phyloP scores from a whole-genome alignment of 2,797 vertebrate genomes.

The Squalus acanthias region DNA sequence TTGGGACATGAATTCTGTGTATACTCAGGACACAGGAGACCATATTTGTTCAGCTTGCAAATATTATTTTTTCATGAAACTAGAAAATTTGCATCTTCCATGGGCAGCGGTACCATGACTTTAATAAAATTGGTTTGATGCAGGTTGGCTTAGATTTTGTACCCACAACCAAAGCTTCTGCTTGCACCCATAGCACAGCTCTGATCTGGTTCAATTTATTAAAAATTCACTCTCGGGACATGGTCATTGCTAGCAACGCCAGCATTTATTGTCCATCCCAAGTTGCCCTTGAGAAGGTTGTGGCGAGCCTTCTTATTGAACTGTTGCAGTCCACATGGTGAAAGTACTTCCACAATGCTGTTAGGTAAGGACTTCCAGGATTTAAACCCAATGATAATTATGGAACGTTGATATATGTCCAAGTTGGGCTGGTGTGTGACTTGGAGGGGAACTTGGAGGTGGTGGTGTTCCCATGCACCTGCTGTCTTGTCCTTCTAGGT shows the following conservation, averaged over 20 bases:
- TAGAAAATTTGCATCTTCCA: neutral
- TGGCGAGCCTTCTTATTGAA: neutral
- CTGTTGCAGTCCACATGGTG: neutral
- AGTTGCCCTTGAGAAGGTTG: neutral
- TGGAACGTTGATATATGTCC: neutral
- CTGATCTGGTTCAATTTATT: neutral
- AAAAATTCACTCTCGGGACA: neutral
- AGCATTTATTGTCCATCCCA: neutral
- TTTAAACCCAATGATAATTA: neutral
- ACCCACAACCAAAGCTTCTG: neutral
- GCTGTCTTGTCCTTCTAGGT: neutral
- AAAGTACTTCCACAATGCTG: neutral
- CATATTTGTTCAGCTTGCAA: neutral
- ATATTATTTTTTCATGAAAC: neutral
- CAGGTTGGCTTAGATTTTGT: neutral
- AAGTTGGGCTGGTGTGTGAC: neutral
- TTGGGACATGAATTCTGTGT: neutral
- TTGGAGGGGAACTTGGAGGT: neutral
- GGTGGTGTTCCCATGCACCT: neutral
- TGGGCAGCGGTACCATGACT: neutral
- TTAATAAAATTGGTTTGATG: neutral
- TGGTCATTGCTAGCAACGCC: neutral
- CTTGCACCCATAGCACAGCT: neutral
- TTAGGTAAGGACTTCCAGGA: neutral
- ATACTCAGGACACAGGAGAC: neutral